phyloP scores from a whole-genome alignment of 1,140 invertebrate genomes.

The Vollenhovia emeryi region DNA sequence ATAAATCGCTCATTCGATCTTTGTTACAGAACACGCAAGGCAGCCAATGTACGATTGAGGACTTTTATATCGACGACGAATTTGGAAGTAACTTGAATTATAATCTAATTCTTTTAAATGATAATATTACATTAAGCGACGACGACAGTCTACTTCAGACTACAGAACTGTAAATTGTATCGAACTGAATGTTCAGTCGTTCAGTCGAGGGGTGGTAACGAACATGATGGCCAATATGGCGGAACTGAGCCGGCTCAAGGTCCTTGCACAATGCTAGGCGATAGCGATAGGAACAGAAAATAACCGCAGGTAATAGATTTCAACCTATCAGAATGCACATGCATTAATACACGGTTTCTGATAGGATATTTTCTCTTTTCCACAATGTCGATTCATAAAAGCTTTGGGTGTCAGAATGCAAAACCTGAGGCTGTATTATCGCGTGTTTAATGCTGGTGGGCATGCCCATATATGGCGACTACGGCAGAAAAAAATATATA shows the following conservation, averaged over 20 bases:
- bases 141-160: constrained; percentile 69
- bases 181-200: constrained; percentile 1
- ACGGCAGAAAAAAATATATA: neutral
- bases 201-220: too few species aligned
- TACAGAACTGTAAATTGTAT: constrained; percentile 57
- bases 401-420: constrained; percentile 69
- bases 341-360: too few species aligned
- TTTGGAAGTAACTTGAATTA: constrained; percentile 76
- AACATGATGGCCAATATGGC: too few species aligned
- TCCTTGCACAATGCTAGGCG: too few species aligned
- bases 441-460: constrained; percentile 66
- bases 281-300: too few species aligned
- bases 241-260: too few species aligned
- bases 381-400: constrained; percentile 79
- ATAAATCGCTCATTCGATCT: constrained; percentile 10
- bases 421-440: constrained; percentile 69
- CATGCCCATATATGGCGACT: constrained; percentile 65
- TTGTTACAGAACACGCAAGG: constrained; percentile 67
- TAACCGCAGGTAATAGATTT: too few species aligned
- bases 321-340: too few species aligned
- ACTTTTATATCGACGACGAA: constrained; percentile 81
- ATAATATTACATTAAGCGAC: constrained; percentile 50
- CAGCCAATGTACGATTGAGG: constrained; percentile 69
- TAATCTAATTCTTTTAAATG: constrained; percentile 76
- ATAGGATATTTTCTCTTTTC: constrained; percentile 79